Evolutionary conservation across 2,888 invertebrate species (phyloP).

Genomic region (Brachyptera risi): DNA sequence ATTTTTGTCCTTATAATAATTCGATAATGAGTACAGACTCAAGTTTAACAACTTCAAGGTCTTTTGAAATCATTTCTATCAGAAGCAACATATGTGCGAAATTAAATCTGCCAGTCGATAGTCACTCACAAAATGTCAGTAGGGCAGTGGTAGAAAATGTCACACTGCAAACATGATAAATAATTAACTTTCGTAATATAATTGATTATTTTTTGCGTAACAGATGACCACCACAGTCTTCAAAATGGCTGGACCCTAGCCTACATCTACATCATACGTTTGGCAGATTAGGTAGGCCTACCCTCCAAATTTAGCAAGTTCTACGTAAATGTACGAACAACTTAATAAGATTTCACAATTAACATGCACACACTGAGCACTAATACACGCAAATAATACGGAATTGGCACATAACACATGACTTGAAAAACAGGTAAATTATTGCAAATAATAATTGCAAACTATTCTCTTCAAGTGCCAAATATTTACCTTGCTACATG

Average conservation of each 20-base stretch:
- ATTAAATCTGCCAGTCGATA: conserved; percentile 1
- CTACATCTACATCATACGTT: conserved; percentile 30
- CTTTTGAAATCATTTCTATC: too few relatives aligned
- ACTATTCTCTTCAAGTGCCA: conserved; percentile 31
- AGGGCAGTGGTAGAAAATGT: conserved; percentile 21
- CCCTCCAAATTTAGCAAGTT: conserved; percentile 28
- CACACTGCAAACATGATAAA: not conserved
- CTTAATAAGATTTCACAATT: not conserved
- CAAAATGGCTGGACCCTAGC: conserved; percentile 34
- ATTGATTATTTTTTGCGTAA: conserved; percentile 16
- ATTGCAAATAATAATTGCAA: conserved; percentile 19
- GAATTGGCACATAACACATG: conserved; percentile 29
- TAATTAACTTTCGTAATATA: not conserved
- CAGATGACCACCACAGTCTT: conserved; percentile 28
- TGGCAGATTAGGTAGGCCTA: conserved; percentile 31
- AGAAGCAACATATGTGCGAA: conserved; percentile 1
- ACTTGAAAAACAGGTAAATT: not conserved
- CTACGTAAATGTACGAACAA: conserved; percentile 20
- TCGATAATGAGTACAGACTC: too few relatives aligned
- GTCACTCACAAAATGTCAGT: conserved; percentile 6
- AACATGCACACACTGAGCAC: conserved; percentile 9
- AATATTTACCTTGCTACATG: conserved; percentile 46
- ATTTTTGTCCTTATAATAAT: too few relatives aligned
- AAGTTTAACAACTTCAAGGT: too few relatives aligned
- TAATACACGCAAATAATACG: conserved; percentile 4